phyloP scores from a whole-genome alignment of 1,140 invertebrate genomes.

The Aphis gossypii region DNA sequence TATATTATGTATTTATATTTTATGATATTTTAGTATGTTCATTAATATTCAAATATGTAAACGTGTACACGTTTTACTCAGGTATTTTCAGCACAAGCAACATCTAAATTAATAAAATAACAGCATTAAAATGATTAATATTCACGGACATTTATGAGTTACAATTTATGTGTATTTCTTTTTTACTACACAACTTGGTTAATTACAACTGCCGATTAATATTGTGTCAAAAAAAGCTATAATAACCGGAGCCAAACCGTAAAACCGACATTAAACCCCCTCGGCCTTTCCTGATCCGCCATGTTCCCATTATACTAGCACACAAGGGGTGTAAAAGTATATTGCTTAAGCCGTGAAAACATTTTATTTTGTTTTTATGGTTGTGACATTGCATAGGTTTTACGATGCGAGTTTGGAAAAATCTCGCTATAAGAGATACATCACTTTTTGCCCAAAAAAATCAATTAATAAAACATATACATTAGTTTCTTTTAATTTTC shows the following conservation, averaged over 20 bases:
- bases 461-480: slow-evolving; percentile 48
- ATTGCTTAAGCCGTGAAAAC: slow-evolving; percentile 36
- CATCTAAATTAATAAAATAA: neutral
- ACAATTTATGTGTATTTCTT: slow-evolving; percentile 8
- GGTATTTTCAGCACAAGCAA: neutral
- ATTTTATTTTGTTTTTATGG: slow-evolving; percentile 33
- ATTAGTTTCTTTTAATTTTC: slow-evolving; percentile 44
- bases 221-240: slow-evolving; percentile 23
- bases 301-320: neutral
- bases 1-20: neutral
- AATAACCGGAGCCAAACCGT: slow-evolving; percentile 33
- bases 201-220: slow-evolving; percentile 30
- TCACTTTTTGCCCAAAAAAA: neutral
- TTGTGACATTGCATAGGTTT: slow-evolving; percentile 33
- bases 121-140: neutral
- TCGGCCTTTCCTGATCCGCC: neutral
- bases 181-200: slow-evolving; percentile 12
- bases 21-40: neutral
- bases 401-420: neutral
- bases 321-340: neutral
- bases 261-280: slow-evolving; percentile 27
- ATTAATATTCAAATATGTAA: neutral
- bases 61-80: neutral
- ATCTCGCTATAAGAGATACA: neutral
- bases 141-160: neutral